Percentiles rank a stretch among this genome's conserved stretches.
phyloP scores from a whole-genome alignment of 1,140 invertebrate species.

The Drosophila quadrilineata region DNA sequence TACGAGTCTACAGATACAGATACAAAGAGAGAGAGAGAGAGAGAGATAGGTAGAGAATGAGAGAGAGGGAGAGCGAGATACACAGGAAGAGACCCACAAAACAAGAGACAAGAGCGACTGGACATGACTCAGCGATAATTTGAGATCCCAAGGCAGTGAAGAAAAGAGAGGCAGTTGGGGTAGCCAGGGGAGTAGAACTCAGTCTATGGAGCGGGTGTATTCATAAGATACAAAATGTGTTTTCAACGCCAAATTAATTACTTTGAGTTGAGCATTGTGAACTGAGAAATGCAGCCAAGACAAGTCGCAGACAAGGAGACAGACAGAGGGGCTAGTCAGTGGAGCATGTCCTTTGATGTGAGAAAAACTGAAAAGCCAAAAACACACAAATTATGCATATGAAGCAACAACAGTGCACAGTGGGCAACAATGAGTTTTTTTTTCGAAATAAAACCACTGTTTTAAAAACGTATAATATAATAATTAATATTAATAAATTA shows the following conservation, averaged over 20 bases:
- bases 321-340: conserved; percentile 30
- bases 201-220: conserved; percentile 2
- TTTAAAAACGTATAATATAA: too few relatives aligned
- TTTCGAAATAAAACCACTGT: too few relatives aligned
- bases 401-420: too few relatives aligned
- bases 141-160: background rate
- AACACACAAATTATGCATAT: conserved; percentile 43
- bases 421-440: conserved; percentile 4
- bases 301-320: conserved; percentile 29
- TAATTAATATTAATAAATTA: too few relatives aligned
- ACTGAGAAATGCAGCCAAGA: too few relatives aligned
- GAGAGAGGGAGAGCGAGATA: too few relatives aligned
- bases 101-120: conserved; percentile 39
- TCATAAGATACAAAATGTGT: conserved; percentile 31
- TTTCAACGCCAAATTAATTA: conserved; percentile 69
- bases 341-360: conserved; percentile 71
- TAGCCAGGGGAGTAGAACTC: too few relatives aligned
- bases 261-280: too few relatives aligned
- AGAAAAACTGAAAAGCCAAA: conserved; percentile 1
- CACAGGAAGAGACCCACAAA: conserved; percentile 61
- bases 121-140: conserved; percentile 60
- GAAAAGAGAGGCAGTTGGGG: background rate
- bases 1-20: conserved; percentile 5
- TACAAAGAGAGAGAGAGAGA: conserved; percentile 16
- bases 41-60: too few relatives aligned